Evolutionary conservation across 1,140 invertebrate species (phyloP).

Genomic region (Acromyrmex heyeri): DNA sequence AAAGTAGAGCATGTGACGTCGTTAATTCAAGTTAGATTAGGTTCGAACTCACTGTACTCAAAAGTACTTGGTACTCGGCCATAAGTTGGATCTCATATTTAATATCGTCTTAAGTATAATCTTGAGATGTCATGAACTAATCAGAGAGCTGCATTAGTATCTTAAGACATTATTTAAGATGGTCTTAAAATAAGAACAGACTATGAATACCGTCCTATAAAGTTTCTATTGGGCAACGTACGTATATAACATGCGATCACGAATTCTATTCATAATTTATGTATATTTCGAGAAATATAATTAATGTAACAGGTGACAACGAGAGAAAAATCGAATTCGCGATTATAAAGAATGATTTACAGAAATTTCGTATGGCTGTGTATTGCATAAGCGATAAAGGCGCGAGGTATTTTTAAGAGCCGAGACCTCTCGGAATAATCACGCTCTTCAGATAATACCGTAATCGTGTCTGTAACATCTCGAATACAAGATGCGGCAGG

Average conservation of each 20-base stretch:
- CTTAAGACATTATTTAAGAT: too few relatives aligned
- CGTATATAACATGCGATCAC: neutral
- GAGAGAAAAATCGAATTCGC: neutral
- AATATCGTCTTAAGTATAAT: too few relatives aligned
- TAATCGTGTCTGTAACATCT: conserved; percentile 39
- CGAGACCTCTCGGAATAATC: neutral
- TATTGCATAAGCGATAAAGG: neutral
- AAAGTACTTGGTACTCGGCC: too few relatives aligned
- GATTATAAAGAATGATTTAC: neutral
- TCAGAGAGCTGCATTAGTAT: too few relatives aligned
- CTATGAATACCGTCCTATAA: neutral
- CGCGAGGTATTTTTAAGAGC: neutral
- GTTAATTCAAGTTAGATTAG: too few relatives aligned
- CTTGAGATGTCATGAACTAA: too few relatives aligned
- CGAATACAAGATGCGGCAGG: neutral
- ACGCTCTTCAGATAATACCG: neutral
- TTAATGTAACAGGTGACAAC: neutral
- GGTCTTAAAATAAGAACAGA: too few relatives aligned
- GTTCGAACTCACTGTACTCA: too few relatives aligned
- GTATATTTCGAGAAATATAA: neutral
- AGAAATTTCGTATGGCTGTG: neutral
- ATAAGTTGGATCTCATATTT: too few relatives aligned
- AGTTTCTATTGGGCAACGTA: neutral
- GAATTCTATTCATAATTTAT: neutral
- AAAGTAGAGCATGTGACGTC: too few relatives aligned